phyloP scores from a whole-genome alignment of 1,140 invertebrate species.

The Macrobrachium rosenbergii region DNA sequence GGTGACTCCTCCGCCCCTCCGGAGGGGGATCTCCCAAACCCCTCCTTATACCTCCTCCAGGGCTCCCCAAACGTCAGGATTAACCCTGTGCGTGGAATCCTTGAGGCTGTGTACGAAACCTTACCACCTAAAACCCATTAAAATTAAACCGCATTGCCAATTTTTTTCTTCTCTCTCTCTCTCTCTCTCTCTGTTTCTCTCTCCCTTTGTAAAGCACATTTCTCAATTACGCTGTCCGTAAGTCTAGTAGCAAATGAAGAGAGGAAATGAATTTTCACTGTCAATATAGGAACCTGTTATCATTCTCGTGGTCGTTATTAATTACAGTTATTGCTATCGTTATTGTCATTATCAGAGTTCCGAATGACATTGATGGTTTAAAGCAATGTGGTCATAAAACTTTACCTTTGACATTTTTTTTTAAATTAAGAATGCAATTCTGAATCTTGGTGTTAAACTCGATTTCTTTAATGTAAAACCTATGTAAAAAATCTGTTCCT shows the following conservation, averaged over 20 bases:
- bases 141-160: background rate
- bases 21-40: background rate
- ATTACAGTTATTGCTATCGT: too few species aligned
- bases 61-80: background rate
- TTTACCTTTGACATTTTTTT: too few species aligned
- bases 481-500: too few species aligned
- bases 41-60: background rate
- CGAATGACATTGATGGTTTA: too few species aligned
- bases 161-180: slow-evolving; percentile 20
- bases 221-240: background rate
- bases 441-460: too few species aligned
- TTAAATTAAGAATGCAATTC: too few species aligned
- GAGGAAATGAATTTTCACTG: too few species aligned
- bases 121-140: background rate
- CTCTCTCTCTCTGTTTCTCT: background rate
- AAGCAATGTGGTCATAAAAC: too few species aligned
- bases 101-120: background rate
- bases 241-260: background rate
- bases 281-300: too few species aligned
- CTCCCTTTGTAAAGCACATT: background rate
- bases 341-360: too few species aligned
- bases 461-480: too few species aligned
- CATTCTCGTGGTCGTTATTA: too few species aligned
- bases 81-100: background rate
- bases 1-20: background rate